These are phyloP conservation scores for Toxotes jaculatrix DNA, from an alignment of 2,113 vertebrate genomes.

Conservation along the genomic window DNA sequence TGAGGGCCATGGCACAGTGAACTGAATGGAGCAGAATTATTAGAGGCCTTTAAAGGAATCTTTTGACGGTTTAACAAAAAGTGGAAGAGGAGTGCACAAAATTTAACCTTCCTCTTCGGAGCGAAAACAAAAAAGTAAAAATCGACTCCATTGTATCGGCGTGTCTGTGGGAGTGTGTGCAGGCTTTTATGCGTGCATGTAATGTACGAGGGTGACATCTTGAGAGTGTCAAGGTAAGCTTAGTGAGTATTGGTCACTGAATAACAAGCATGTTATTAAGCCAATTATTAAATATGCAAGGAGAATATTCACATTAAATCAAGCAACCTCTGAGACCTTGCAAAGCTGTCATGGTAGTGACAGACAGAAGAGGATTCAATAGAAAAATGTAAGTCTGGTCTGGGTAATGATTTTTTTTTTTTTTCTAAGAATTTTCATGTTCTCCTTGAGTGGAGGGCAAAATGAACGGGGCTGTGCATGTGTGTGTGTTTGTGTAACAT, in stretches of 20 bases:
- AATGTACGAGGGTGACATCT: conserved; percentile 31
- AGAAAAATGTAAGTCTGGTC: conserved; percentile 18
- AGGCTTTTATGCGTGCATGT: conserved; percentile 29
- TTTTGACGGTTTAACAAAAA: conserved; percentile 55
- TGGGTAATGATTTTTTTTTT: conserved; percentile 5
- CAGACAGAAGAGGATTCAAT: conserved; percentile 35
- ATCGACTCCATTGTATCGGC: conserved; percentile 33
- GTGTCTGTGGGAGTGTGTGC: conserved; percentile 19
- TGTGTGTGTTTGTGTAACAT: background rate
- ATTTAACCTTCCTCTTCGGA: conserved; percentile 35
- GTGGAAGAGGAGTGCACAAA: conserved; percentile 7
- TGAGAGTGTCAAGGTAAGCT: conserved; percentile 59
- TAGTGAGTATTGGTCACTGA: conserved; percentile 53
- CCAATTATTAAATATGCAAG: conserved; percentile 49
- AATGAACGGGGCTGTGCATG: background rate
- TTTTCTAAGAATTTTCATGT: conserved; percentile 6
- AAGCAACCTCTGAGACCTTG: conserved; percentile 28
- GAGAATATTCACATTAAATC: conserved; percentile 48
- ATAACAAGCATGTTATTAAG: conserved; percentile 57
- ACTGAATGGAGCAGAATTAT: conserved; percentile 26
- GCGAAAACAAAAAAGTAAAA: conserved; percentile 47
- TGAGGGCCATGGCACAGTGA: conserved; percentile 37
- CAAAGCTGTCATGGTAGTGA: conserved; percentile 30
- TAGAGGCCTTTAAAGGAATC: conserved; percentile 48
- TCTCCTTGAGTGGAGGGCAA: conserved; percentile 18